phyloP scores from a whole-genome alignment of 53 echinoderm and acorn worm genomes.

The Holothuria leucospilota region DNA sequence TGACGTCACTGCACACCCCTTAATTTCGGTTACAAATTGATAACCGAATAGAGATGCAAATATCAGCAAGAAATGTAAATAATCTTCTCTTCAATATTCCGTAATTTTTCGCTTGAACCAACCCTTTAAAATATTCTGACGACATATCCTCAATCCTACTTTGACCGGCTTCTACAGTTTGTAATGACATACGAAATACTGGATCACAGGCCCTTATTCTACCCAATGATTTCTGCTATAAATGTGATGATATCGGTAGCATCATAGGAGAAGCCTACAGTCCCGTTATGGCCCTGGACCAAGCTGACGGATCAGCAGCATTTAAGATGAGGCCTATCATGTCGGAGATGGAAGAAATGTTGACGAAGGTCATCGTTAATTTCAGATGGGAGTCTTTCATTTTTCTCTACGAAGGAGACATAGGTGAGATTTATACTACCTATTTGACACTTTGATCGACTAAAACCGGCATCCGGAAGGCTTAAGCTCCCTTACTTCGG shows the following conservation, averaged over 20 bases:
- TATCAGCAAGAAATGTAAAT: too few species aligned
- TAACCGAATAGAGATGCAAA: too few species aligned
- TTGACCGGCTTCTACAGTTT: neutral
- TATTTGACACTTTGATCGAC: neutral
- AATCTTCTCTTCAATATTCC: too few species aligned
- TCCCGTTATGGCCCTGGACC: conserved; percentile 60
- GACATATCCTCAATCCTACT: neutral
- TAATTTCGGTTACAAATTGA: too few species aligned
- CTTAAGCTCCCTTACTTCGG: too few species aligned
- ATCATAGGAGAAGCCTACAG: conserved; percentile 63
- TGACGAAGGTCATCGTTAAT: conserved; percentile 58
- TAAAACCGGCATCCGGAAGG: too few species aligned
- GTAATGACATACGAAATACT: conserved; percentile 63
- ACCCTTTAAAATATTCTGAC: too few species aligned
- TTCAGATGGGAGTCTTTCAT: conserved; percentile 67
- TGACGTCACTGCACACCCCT: too few species aligned
- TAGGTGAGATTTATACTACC: conserved; percentile 18
- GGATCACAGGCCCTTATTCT: conserved; percentile 66
- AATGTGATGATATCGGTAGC: conserved; percentile 59
- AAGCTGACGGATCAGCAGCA: conserved; percentile 54
- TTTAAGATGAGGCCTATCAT: conserved; percentile 67
- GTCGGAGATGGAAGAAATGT: conserved; percentile 59
- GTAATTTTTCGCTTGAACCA: too few species aligned
- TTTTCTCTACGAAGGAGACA: conserved; percentile 54
- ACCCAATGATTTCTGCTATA: conserved; percentile 69